Conservation (phyloP, 2,113 vertebrate species). For the Ceyx margarethae region DNA sequence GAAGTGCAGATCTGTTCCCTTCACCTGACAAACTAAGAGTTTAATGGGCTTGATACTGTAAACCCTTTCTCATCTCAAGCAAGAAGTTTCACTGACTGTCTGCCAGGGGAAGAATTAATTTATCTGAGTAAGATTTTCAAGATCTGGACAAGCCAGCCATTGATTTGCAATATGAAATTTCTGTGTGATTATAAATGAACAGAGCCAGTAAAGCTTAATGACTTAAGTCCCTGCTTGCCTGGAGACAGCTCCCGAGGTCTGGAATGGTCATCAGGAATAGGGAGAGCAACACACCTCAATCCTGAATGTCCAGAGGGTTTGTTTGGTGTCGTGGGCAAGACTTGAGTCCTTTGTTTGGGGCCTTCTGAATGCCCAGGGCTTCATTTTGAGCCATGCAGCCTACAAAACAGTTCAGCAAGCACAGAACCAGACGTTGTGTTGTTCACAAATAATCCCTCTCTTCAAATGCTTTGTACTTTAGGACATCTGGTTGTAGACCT, state of each 20-base stretch:
- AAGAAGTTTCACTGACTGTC: background rate
- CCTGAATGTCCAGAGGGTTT: background rate
- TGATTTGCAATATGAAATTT: slow-evolving; percentile 25
- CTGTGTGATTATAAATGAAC: background rate
- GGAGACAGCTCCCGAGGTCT: background rate
- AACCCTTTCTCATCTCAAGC: background rate
- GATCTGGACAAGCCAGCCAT: background rate
- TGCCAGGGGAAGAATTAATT: slow-evolving; percentile 4
- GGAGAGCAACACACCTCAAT: background rate
- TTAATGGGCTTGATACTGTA: slow-evolving; percentile 15
- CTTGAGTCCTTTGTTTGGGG: background rate
- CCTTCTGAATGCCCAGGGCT: background rate
- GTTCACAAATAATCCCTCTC: background rate
- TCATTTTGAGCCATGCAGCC: background rate
- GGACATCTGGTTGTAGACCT: background rate
- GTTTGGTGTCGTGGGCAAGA: fast-evolving
- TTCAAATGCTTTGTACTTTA: background rate
- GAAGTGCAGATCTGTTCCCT: background rate
- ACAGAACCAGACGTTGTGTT: background rate
- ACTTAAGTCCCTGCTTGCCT: background rate
- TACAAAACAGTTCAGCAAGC: fast-evolving
- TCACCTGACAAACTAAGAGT: slow-evolving; percentile 28
- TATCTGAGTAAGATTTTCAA: background rate
- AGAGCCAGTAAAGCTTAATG: background rate
- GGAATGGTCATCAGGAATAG: background rate